Evolutionary conservation across 1,140 invertebrate genomes (phyloP).

Genomic region (Acromyrmex heyeri): DNA sequence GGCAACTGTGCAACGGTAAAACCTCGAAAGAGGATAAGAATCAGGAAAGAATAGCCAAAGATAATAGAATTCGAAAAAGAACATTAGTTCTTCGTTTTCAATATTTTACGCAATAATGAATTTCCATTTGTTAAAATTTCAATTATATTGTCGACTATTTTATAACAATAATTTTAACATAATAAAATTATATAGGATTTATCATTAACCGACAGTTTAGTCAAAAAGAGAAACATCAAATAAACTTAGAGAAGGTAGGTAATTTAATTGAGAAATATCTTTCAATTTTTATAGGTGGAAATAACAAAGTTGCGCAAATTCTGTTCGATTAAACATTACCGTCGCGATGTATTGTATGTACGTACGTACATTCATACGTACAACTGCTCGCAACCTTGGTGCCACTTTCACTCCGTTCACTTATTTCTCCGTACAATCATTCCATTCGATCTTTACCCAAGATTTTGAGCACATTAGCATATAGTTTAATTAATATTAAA

Average conservation of each 20-base stretch:
- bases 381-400: slow-evolving; percentile 19
- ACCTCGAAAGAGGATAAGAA: background rate
- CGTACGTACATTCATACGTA: too few relatives aligned
- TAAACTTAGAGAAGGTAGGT: too few relatives aligned
- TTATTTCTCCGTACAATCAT: background rate
- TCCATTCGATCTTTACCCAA: background rate
- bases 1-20: background rate
- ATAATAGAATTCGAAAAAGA: background rate
- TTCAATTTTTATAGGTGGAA: background rate
- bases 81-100: background rate
- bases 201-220: too few relatives aligned
- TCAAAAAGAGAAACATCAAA: too few relatives aligned
- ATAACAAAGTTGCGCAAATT: background rate
- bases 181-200: too few relatives aligned
- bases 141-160: background rate
- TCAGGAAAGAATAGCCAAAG: background rate
- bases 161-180: too few relatives aligned
- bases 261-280: background rate
- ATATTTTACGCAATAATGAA: slow-evolving; percentile 5
- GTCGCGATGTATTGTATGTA: too few relatives aligned
- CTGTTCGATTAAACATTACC: background rate
- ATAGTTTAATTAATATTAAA: background rate
- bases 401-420: slow-evolving; percentile 48
- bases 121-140: background rate
- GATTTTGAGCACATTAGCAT: background rate